Evolutionary conservation across 2,113 vertebrate species (phyloP), one percentile per base, ranked within the genome.

Genomic region (Xiphophorus couchianus): DNA sequence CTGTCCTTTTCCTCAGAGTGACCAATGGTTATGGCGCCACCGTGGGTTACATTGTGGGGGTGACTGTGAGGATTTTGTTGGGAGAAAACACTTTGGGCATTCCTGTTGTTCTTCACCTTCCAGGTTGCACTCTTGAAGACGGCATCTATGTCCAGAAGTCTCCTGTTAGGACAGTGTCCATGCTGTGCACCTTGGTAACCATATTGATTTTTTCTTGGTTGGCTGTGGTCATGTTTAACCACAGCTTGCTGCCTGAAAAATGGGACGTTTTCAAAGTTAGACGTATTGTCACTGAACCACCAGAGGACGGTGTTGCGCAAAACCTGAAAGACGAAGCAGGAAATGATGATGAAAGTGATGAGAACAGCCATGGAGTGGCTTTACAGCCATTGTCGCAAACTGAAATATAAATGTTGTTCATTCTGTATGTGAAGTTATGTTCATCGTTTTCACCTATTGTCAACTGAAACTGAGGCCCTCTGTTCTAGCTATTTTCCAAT

Each of bases 191-290:
- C 0, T 28, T 90, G 29, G 31, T 82, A 12, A 89, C 74, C 0
- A 90, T 93, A 0, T 0, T 94, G 3, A 3, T 81, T 25, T 83
- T 90, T 73, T 95, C 93, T 0, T 30, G 42, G 1, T 11, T 95
- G 68, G 78, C 88, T 60, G 58, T 2, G 0, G 71, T 90, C 77
- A 39, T 92, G 78, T 95, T 95, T 75, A 87, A 81, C 65, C 85
- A 65, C 28, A 87, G 88, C 35, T 65, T 94, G 75, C 77, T 96
- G 44, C 90, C 93, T 54, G 76, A 0, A 15, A 78, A 70, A 19
- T 95, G 94, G 90, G 94, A 95, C 27, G n/a, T 93, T 63, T 95
- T 90, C 29, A 86, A 87, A 27, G 72, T 91, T 22, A 81, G 88
- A 62, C 2, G 0, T 12, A 14, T 28, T 5, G 37, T 44, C 14